Conservation (phyloP, 2,797 vertebrate genomes). For the Orestias chungarensis region DNA sequence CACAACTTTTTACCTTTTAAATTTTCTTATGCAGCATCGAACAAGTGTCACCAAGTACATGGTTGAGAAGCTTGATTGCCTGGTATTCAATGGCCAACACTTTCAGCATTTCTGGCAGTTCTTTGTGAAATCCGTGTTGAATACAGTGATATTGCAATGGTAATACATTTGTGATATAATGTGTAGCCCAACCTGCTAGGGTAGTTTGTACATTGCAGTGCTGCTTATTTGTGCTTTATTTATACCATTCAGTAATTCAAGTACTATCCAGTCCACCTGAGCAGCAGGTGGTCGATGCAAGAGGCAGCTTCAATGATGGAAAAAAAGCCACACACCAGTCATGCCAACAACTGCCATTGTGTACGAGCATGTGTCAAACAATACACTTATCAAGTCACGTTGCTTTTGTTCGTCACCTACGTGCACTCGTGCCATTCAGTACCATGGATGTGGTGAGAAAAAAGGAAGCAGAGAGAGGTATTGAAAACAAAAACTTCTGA, state of each 20-base stretch:
- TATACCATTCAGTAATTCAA: background rate
- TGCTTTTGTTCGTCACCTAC: background rate
- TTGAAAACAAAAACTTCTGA: slow-evolving; percentile 37
- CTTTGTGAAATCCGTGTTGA: too few species aligned
- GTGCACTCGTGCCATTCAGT: background rate
- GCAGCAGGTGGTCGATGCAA: background rate
- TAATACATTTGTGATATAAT: too few species aligned
- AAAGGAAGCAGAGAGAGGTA: slow-evolving; percentile 23
- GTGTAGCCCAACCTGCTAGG: background rate
- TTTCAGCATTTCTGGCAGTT: too few species aligned
- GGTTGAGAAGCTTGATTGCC: too few species aligned
- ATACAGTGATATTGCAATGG: too few species aligned
- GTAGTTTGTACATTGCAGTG: background rate
- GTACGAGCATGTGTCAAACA: slow-evolving; percentile 1
- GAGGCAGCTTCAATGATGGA: background rate
- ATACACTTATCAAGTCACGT: slow-evolving; percentile 8
- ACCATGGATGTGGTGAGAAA: slow-evolving; percentile 18
- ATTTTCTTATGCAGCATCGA: too few species aligned
- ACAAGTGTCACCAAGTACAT: too few species aligned
- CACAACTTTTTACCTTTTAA: background rate
- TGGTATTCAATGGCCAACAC: too few species aligned
- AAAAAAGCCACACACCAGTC: background rate
- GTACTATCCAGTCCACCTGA: background rate
- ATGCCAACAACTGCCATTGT: slow-evolving; percentile 11
- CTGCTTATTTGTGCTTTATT: background rate